Evolutionary conservation across 2,888 invertebrate species (phyloP).

Genomic region (Patella caerulea): DNA sequence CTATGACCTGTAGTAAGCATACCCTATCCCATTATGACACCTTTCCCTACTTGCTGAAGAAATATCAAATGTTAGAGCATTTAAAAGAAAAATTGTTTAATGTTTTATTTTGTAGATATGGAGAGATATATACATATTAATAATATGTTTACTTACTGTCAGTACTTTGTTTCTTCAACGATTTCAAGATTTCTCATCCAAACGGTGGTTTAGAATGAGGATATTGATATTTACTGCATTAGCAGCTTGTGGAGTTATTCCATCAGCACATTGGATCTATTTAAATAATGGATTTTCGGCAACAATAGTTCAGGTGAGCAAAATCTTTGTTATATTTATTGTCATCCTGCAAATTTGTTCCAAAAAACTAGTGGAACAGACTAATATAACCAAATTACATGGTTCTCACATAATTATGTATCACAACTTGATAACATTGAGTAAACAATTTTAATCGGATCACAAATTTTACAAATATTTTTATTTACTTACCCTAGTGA

Average conservation of each 20-base stretch:
- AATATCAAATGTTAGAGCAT: no score
- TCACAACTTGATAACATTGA: no score
- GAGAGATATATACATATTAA: constrained; percentile 85
- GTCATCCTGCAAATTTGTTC: no score
- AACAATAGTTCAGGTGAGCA: constrained; percentile 84
- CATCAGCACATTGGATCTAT: constrained; percentile 91
- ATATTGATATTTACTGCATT: constrained; percentile 63
- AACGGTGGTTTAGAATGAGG: constrained; percentile 76
- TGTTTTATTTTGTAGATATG: constrained; percentile 71
- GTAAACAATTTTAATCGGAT: no score
- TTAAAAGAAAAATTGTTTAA: not conserved
- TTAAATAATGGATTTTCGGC: constrained; percentile 90
- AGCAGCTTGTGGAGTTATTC: constrained; percentile 81
- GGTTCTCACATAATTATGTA: no score
- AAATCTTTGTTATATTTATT: not conserved
- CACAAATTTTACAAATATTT: no score
- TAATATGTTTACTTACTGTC: constrained; percentile 85
- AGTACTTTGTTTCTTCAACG: constrained; percentile 86
- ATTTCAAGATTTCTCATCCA: constrained; percentile 60
- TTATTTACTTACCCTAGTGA: no score
- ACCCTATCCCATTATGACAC: no score
- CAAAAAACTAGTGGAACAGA: no score
- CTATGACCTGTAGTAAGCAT: no score
- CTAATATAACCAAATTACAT: no score
- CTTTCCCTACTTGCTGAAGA: no score